These are phyloP conservation scores for Aphis gossypii DNA, from an alignment of 1,140 invertebrate genomes.

Conservation along the genomic window DNA sequence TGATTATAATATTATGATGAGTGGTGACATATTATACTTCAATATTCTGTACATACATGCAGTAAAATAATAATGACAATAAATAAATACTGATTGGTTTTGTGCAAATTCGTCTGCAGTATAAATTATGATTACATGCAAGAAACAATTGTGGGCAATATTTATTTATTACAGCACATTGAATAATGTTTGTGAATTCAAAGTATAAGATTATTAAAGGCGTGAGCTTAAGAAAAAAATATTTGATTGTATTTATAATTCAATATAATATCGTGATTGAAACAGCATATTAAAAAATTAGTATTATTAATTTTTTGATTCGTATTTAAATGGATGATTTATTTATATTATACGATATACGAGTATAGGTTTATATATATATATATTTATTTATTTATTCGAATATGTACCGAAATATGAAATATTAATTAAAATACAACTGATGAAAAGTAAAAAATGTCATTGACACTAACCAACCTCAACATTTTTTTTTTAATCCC, in stretches of 20 bases:
- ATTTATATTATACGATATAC: not conserved
- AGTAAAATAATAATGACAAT: not conserved
- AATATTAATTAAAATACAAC: not conserved
- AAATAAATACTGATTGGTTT: not conserved
- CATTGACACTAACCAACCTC: constrained; percentile 3
- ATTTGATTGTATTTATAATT: not conserved
- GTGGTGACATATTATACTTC: not conserved
- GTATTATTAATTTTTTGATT: not conserved
- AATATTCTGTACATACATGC: not conserved
- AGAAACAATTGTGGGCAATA: not conserved
- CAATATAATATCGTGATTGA: not conserved
- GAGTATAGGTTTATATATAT: too few species aligned
- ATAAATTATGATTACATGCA: not conserved
- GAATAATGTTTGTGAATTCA: not conserved
- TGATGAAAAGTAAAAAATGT: not conserved
- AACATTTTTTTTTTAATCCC: not conserved
- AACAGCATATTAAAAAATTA: not conserved
- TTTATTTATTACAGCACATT: not conserved
- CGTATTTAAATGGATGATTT: not conserved
- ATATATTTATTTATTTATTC: not conserved
- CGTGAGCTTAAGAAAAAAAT: not conserved
- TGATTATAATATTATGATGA: not conserved
- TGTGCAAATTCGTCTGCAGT: not conserved
- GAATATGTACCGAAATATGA: not conserved
- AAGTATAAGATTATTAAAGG: not conserved